Evolutionary conservation across 2,113 vertebrate genomes (phyloP).

Genomic region (Stegastes partitus): DNA sequence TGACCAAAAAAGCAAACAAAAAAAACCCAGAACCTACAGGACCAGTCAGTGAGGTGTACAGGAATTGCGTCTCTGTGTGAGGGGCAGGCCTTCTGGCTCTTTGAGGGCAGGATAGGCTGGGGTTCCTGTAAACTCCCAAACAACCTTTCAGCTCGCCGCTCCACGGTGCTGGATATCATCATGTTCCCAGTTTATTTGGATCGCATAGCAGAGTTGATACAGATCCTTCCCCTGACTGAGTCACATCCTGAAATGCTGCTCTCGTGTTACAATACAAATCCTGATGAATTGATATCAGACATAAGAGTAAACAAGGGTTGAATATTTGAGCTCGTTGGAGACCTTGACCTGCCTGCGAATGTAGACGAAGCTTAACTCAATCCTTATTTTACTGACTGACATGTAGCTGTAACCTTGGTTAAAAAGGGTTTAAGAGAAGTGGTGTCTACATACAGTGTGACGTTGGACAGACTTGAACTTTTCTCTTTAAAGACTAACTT

Average conservation of each 20-base stretch:
- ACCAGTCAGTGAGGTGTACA: conserved; percentile 27
- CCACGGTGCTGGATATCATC: conserved; percentile 20
- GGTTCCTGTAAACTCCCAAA: conserved; percentile 66
- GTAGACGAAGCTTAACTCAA: not conserved
- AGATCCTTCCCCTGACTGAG: conserved; percentile 53
- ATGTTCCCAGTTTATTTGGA: conserved; percentile 49
- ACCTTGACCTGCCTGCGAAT: not conserved
- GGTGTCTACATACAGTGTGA: not conserved
- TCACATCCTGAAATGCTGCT: conserved; percentile 60
- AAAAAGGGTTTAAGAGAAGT: not conserved
- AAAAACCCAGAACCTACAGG: not conserved
- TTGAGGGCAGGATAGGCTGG: conserved; percentile 67
- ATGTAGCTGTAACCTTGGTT: not conserved
- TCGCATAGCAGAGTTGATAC: conserved; percentile 48
- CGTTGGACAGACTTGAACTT: not conserved
- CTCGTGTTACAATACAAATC: not conserved
- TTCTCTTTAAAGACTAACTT: not conserved
- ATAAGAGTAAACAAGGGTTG: not conserved
- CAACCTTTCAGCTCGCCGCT: conserved; percentile 10
- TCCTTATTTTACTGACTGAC: not conserved
- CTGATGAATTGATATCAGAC: conserved; percentile 6
- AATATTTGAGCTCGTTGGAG: not conserved
- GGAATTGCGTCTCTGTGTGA: conserved; percentile 32
- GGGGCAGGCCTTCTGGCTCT: conserved; percentile 11
- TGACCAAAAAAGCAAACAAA: not conserved